phyloP scores from a whole-genome alignment of 1,140 invertebrate genomes.

The Cephus cinctus region DNA sequence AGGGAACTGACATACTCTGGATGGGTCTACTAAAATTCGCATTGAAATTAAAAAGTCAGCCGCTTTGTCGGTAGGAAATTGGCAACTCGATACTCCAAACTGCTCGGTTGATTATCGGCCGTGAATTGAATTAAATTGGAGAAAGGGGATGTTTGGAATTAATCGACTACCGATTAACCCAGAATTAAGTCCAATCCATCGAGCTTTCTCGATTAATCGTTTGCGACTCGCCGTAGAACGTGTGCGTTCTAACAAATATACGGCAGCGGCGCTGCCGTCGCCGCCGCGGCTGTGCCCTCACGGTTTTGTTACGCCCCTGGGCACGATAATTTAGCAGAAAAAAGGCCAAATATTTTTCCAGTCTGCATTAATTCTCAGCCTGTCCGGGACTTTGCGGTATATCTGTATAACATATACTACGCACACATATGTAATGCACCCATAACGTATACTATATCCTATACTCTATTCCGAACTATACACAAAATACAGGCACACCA shows the following conservation, averaged over 20 bases:
- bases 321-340: constrained; percentile 38
- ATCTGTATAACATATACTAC: too few relatives aligned
- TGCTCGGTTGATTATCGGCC: constrained; percentile 25
- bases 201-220: background rate
- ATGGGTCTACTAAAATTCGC: too few relatives aligned
- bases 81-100: constrained; percentile 28
- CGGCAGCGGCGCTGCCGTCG: background rate
- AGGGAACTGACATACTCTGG: too few relatives aligned
- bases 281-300: background rate
- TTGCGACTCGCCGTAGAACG: background rate
- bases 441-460: too few relatives aligned
- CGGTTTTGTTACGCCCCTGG: constrained; percentile 22
- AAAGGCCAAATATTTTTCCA: constrained; percentile 38
- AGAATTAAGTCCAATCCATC: constrained; percentile 27
- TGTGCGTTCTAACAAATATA: background rate
- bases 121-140: constrained; percentile 30
- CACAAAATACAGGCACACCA: too few relatives aligned
- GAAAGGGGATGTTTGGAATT: constrained; percentile 16
- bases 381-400: constrained; percentile 24
- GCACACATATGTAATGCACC: too few relatives aligned
- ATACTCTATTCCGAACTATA: too few relatives aligned
- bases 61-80: constrained; percentile 20
- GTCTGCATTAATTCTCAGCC: constrained; percentile 35
- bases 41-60: too few relatives aligned
- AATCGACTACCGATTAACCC: constrained; percentile 26